phyloP scores from a whole-genome alignment of 2,113 vertebrate species.

The Vulpes ferrilata region DNA sequence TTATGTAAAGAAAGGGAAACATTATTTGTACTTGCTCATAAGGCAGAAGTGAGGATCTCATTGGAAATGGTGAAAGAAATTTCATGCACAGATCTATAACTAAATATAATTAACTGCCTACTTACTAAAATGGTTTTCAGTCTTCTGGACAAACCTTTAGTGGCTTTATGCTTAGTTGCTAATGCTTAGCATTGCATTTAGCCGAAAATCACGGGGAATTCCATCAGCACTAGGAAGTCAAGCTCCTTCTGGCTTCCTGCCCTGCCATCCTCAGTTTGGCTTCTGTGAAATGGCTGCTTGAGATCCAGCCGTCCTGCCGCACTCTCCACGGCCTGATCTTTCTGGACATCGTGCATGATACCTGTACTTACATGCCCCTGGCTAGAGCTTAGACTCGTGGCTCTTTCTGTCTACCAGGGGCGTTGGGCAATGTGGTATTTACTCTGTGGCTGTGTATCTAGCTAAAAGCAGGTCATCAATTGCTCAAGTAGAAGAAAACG shows the following conservation, averaged over 20 bases:
- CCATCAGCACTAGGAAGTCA: neutral
- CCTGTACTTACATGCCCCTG: neutral
- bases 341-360: neutral
- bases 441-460: neutral
- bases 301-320: no score
- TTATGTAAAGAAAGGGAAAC: neutral
- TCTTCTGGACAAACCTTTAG: neutral
- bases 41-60: neutral
- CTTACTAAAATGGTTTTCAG: neutral
- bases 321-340: neutral
- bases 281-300: neutral
- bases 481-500: neutral
- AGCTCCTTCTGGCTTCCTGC: neutral
- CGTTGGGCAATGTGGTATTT: neutral
- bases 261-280: neutral
- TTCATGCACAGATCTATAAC: neutral
- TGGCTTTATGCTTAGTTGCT: neutral
- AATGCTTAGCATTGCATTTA: neutral
- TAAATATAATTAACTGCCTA: neutral
- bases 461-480: neutral
- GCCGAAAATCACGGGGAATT: neutral
- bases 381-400: neutral
- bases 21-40: neutral
- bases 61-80: neutral
- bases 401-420: neutral